Evolutionary conservation across 2,113 vertebrate species (phyloP).

Genomic region (Plotosus lineatus): DNA sequence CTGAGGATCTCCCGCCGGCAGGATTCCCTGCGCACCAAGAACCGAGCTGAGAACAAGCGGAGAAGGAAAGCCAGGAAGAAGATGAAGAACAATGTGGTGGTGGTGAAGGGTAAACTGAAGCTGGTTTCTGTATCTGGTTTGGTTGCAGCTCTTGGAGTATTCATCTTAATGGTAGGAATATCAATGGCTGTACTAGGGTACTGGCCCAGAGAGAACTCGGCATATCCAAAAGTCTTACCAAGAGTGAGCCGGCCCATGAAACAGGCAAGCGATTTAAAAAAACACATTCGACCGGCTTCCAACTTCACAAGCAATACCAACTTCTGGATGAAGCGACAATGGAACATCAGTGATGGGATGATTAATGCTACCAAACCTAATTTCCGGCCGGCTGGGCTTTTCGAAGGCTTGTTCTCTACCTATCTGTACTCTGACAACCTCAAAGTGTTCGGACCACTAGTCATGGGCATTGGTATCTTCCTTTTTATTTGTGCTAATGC

Average conservation of each 20-base stretch:
- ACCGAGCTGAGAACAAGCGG: constrained; percentile 82
- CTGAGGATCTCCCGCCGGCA: constrained; percentile 96
- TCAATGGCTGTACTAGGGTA: constrained; percentile 93
- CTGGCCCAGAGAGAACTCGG: constrained; percentile 83
- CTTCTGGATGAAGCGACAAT: constrained; percentile 51
- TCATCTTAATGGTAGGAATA: constrained; percentile 88
- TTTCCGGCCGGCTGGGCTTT: constrained; percentile 70
- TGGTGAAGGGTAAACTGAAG: constrained; percentile 96
- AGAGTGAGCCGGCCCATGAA: constrained; percentile 47
- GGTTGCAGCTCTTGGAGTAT: constrained; percentile 84
- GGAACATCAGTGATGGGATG: constrained; percentile 16
- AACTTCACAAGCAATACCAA: constrained; percentile 57
- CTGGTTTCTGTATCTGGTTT: constrained; percentile 90
- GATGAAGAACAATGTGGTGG: constrained; percentile 94
- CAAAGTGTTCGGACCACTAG: constrained; percentile 93
- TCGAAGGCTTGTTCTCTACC: constrained; percentile 80
- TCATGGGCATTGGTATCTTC: constrained; percentile 98
- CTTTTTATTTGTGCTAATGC: constrained; percentile 99
- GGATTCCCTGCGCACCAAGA: constrained; percentile 86
- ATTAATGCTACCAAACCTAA: constrained; percentile 56
- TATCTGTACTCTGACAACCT: constrained; percentile 96
- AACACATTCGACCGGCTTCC: constrained; percentile 42
- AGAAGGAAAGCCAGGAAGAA: constrained; percentile 90
- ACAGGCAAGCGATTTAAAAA: constrained; percentile 58
- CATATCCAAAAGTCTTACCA: constrained; percentile 68